Evolutionary conservation across 2,888 invertebrate genomes (phyloP), one percentile per base, ranked within the genome.

Genomic region (Pseudolycoriella hygida): DNA sequence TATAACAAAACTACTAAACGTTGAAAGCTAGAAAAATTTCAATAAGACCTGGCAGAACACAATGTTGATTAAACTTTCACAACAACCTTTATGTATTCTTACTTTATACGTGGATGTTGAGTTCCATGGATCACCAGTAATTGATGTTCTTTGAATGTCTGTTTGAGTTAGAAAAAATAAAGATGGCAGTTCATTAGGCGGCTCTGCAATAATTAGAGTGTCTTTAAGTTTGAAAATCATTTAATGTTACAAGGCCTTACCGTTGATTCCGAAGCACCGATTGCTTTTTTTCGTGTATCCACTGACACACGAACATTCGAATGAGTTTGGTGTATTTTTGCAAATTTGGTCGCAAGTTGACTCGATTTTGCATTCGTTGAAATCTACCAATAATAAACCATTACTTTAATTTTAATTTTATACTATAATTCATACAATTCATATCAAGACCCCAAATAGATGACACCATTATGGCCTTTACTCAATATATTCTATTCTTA

Each of bases 271-370:
- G 44, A 60, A 58, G 62, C 88, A 88, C 49, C 69, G 65, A 49
- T 68, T 69, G 12, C 68, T 69, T 55, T 71, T 71, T 45, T 67
- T 61, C 46, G 60, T 60, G 63, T 88, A 88, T 2, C 88, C 87
- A 14, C 67, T 57, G 2, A 71, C 75, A 68, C 90, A 90, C 11
- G 70, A 63, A 66, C 90, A 92, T 40, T 67, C 59, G 65, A 69
- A 85, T 31, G 77, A 76, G 49, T 79, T 77, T 19, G 66, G 62
- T 14, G 73, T 72, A 66, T 84, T 83, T 54, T 54, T 67, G 62
- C 86, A 87, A 34, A 68, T 57, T 65, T 87, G 87, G 58, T 83
- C 77, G 64, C 86, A 87, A 43, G 73, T 63, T 39, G 74, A 78
- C 50, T 79, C 77, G 51, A 73, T 64, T 52, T 65, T 61, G 66